Conservation (phyloP, 2,113 vertebrate species). For the Riparia riparia region DNA sequence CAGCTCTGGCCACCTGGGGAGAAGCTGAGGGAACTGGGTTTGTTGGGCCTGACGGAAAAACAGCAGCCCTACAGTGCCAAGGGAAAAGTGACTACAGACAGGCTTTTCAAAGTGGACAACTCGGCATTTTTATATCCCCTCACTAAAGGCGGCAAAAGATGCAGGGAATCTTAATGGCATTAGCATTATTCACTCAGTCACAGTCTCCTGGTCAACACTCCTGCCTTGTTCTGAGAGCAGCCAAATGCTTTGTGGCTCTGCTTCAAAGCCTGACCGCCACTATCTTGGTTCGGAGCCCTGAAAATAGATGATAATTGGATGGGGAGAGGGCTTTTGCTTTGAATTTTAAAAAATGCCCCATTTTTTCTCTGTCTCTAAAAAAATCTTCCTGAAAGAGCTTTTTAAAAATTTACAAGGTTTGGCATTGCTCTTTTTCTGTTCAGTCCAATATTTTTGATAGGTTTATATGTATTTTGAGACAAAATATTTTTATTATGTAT, state of each 20-base stretch:
- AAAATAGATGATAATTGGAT: neutral
- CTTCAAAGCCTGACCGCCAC: neutral
- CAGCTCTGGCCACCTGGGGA: neutral
- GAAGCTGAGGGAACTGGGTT: neutral
- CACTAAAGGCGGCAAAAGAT: neutral
- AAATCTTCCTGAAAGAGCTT: neutral
- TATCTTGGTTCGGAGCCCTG: neutral
- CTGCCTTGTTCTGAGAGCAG: neutral
- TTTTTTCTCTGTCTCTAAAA: neutral
- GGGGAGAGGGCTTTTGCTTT: neutral
- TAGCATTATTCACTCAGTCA: neutral
- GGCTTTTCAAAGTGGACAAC: neutral
- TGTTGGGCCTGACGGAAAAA: too few relatives aligned
- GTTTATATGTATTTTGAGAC: neutral
- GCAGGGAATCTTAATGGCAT: neutral
- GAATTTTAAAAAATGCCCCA: neutral
- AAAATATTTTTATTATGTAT: neutral
- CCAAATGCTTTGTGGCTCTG: neutral
- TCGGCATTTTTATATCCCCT: neutral
- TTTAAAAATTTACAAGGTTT: neutral
- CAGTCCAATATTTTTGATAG: neutral
- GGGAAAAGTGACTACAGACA: neutral
- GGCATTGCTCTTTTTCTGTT: neutral
- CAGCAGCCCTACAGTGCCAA: neutral
- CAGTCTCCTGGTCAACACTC: neutral